Evolutionary conservation across 2,113 vertebrate species (phyloP), one percentile per base, ranked within the genome.

Genomic region (Amazona guildingii): DNA sequence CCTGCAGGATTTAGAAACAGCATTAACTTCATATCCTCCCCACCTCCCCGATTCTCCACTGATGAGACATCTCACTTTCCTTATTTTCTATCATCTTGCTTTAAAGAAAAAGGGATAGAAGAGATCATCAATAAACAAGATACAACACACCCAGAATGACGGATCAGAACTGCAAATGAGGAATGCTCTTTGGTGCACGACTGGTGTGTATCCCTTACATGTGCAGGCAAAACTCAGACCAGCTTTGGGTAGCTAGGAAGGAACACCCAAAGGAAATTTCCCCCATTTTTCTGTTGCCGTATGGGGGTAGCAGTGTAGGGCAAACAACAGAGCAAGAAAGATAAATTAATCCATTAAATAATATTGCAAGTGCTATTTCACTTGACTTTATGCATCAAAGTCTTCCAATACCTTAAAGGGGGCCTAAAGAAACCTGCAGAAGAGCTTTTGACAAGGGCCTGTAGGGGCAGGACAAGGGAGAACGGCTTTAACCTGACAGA

Each of bases 171-270:
- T 29, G 52, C 39, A 72, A 43, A 72, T 0, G 0, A 64, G 49
- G 43, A 64, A 46, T 0, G 1, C 49, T 66, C 21, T n/a, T 29
- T 72, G 51, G 25, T 13, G 1, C 17, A 14, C 0, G 1, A 29
- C 16, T 67, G 27, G 25, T 1, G 0, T 4, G 9, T 13, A n/a
- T 17, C 59, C 37, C 17, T 72, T 57, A 17, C 1, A 4, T 6
- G 6, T 17, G 41, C 46, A n/a, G 29, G n/a, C 31, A 86, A 86
- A 90, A 41, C 10, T 29, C 14, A 18, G 13, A 44, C 18, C 57
- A 61, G 35, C 31, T 66, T 29, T 43, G 27, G n/a, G 44, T 18
- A 66, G n/a, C 46, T 17, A 43, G 39, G 51, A 82, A 61, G 29
- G 51, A 77, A 72, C 11, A 18, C 21, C 7, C 11, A 18, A 52